These are phyloP conservation scores for Urophycis tenuis DNA, from an alignment of 2,797 vertebrate genomes.

Conservation along the genomic window DNA sequence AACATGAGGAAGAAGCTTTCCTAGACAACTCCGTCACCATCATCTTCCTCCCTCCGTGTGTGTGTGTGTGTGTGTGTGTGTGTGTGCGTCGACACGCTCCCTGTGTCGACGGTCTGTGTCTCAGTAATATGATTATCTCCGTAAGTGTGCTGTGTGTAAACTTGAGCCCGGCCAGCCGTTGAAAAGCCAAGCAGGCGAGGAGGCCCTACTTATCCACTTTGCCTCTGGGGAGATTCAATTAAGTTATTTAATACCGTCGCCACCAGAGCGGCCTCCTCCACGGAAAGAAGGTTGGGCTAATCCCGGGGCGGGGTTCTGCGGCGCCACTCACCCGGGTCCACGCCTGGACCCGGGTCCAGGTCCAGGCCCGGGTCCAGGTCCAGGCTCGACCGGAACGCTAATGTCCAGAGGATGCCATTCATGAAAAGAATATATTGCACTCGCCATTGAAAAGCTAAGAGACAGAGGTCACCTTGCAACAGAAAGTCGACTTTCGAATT, in stretches of 20 bases:
- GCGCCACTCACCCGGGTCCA: neutral
- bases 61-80: conserved; percentile 4
- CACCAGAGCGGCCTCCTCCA: conserved; percentile 29
- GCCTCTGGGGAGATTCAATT: conserved; percentile 24
- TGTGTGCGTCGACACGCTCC: neutral
- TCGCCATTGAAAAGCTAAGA: neutral
- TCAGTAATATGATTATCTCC: neutral
- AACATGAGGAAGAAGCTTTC: neutral
- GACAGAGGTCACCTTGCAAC: neutral
- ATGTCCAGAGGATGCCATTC: neutral
- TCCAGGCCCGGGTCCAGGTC: neutral
- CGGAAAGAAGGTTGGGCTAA: conserved; percentile 21
- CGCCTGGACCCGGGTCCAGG: too few species aligned
- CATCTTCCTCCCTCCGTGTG: too few species aligned
- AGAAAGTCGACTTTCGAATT: neutral
- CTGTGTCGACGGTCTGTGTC: neutral
- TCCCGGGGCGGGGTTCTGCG: conserved; percentile 5
- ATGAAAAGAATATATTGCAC: neutral
- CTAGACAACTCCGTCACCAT: neutral
- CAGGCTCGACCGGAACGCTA: neutral
- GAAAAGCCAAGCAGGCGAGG: conserved; percentile 25
- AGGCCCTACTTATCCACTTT: conserved; percentile 35
- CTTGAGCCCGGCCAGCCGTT: conserved; percentile 18
- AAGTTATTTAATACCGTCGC: conserved; percentile 51
- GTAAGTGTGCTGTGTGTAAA: conserved; percentile 13